These are phyloP conservation scores for Acrobasis suavella DNA, from an alignment of 2,888 invertebrate species.

Conservation along the genomic window DNA sequence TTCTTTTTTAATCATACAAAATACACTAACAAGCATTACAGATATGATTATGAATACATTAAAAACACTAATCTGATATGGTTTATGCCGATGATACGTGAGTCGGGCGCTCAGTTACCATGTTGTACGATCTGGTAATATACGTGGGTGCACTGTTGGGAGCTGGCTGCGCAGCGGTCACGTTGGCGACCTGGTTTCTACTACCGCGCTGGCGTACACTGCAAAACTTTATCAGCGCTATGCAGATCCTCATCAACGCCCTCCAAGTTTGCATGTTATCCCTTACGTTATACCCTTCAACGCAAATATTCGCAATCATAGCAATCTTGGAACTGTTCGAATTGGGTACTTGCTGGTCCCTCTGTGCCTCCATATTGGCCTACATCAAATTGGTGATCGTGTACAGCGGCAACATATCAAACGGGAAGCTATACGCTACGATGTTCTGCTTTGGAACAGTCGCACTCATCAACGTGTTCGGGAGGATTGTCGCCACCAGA, in stretches of 20 bases:
- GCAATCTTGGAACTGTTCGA: neutral
- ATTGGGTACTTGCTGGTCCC: slow-evolving; percentile 21
- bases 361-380: slow-evolving; percentile 29
- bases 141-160: neutral
- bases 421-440: slow-evolving; percentile 23
- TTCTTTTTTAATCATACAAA: too few species aligned
- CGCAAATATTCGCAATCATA: too few species aligned
- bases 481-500: slow-evolving; percentile 3
- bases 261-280: slow-evolving; percentile 6
- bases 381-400: slow-evolving; percentile 29
- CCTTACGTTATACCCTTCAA: neutral
- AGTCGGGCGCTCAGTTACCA: neutral
- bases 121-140: neutral
- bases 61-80: neutral
- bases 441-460: slow-evolving; percentile 12
- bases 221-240: slow-evolving; percentile 22
- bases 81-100: neutral
- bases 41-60: too few species aligned
- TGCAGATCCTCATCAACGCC: slow-evolving; percentile 20
- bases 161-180: neutral
- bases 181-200: neutral
- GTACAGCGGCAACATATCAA: slow-evolving; percentile 21
- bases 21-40: too few species aligned
- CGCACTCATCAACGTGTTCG: slow-evolving; percentile 10
- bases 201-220: slow-evolving; percentile 23